Evolutionary conservation across 1,140 invertebrate genomes (phyloP).

Genomic region (Potamilus streckersoni): DNA sequence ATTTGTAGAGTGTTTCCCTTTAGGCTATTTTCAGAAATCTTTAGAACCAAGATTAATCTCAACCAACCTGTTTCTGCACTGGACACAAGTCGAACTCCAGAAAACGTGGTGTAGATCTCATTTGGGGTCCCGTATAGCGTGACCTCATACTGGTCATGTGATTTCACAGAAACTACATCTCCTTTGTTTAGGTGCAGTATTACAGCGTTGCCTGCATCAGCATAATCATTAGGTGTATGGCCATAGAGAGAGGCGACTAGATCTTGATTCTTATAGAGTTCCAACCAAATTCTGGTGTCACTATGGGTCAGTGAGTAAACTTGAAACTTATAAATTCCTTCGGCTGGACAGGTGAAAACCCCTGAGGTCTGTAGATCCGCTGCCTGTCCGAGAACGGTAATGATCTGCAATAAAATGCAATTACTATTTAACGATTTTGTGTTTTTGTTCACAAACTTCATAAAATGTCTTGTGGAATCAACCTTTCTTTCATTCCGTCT

Average conservation of each 20-base stretch:
- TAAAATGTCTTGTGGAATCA: no score
- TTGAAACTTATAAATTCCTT: constrained; percentile 23
- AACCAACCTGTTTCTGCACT: no score
- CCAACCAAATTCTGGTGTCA: constrained; percentile 2
- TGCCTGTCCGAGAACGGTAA: neutral
- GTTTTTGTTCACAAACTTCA: no score
- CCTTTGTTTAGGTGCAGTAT: constrained; percentile 12
- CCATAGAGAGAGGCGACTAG: constrained; percentile 11
- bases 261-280: constrained; percentile 5
- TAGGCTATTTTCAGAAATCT: neutral
- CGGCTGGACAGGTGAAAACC: constrained; percentile 2
- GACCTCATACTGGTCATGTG: neutral
- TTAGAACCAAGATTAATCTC: no score
- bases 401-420: no score
- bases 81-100: constrained; percentile 13
- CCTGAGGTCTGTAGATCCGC: neutral
- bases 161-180: constrained; percentile 10
- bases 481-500: no score
- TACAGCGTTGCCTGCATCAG: constrained; percentile 16
- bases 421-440: no score
- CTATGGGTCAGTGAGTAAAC: constrained; percentile 8
- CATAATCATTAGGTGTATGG: constrained; percentile 6
- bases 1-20: neutral
- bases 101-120: constrained; percentile 18
- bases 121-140: constrained; percentile 7